phyloP scores from a whole-genome alignment of 2,797 vertebrate genomes.

The Microctenopoma lineatum region DNA sequence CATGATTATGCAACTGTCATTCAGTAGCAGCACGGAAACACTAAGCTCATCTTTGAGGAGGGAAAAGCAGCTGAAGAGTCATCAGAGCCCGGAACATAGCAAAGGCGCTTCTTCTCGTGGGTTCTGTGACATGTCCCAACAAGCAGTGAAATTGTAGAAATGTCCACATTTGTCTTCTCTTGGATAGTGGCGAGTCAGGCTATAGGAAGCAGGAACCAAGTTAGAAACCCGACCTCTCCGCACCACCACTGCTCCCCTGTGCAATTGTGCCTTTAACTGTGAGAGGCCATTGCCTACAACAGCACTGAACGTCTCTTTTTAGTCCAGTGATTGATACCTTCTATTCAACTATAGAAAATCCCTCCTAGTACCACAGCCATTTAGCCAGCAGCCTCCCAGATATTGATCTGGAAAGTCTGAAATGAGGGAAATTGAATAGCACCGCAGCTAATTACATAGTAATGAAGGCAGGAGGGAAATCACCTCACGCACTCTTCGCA shows the following conservation, averaged over 20 bases:
- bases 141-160: constrained; percentile 11
- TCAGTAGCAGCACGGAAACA: not conserved
- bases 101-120: constrained; percentile 2
- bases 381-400: constrained; percentile 61
- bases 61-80: not conserved
- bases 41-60: not conserved
- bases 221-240: constrained; percentile 30
- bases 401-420: constrained; percentile 73
- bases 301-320: constrained; percentile 56
- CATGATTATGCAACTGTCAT: not conserved
- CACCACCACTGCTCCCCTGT: not conserved
- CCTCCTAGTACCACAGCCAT: constrained; percentile 45
- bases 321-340: constrained; percentile 64
- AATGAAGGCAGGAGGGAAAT: constrained; percentile 65
- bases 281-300: constrained; percentile 32
- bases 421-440: constrained; percentile 73
- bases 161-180: constrained; percentile 31
- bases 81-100: not conserved
- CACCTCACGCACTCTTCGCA: constrained; percentile 53
- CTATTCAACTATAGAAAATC: constrained; percentile 58
- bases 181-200: not conserved
- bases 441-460: constrained; percentile 68
- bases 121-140: not conserved
- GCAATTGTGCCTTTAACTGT: constrained; percentile 13
- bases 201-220: constrained; percentile 1